These are phyloP conservation scores for Lacerta agilis DNA, from an alignment of 2,797 vertebrate genomes.

Conservation along the genomic window DNA sequence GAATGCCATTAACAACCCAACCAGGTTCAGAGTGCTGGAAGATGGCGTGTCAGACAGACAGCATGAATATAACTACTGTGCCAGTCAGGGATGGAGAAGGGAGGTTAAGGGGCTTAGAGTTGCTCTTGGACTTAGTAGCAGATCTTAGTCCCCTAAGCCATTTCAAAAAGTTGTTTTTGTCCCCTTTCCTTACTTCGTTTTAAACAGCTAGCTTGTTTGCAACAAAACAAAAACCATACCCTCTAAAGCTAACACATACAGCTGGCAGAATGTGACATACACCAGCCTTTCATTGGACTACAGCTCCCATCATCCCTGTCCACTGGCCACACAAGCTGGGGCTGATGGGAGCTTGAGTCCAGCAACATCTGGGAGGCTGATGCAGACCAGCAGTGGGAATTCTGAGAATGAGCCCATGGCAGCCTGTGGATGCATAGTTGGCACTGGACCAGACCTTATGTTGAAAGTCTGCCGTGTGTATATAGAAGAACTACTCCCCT, in stretches of 20 bases:
- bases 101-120: background rate
- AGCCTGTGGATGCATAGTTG: background rate
- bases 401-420: background rate
- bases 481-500: background rate
- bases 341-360: no score
- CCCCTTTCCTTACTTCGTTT: background rate
- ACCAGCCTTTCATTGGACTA: no score
- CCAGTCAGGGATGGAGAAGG: background rate
- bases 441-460: background rate
- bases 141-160: background rate
- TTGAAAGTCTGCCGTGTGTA: background rate
- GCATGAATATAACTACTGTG: background rate
- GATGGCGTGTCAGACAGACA: background rate
- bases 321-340: no score
- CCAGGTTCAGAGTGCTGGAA: background rate
- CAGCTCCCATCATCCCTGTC: no score
- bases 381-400: background rate
- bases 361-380: no score
- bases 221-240: background rate
- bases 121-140: background rate
- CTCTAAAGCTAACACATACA: background rate
- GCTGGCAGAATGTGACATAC: background rate
- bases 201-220: background rate
- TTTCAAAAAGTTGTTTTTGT: background rate
- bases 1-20: background rate